phyloP scores from a whole-genome alignment of 1,140 invertebrate genomes.

The Zeugodacus cucurbitae region DNA sequence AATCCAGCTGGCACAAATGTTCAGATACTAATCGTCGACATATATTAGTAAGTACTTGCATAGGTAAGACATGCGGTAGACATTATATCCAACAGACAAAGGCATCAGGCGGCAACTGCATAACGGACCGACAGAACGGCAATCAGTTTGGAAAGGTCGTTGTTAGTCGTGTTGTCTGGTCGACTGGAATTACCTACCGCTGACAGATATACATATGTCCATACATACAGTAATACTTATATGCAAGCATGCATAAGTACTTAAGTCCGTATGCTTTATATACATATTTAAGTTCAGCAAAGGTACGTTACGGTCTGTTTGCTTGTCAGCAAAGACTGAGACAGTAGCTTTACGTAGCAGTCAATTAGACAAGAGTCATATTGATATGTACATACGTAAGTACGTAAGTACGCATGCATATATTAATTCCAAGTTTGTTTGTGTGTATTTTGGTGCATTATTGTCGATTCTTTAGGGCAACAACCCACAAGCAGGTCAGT shows the following conservation, averaged over 20 bases:
- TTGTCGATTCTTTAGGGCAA: background rate
- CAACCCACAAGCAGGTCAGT: background rate
- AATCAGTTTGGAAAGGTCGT: background rate
- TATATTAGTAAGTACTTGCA: background rate
- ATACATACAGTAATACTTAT: background rate
- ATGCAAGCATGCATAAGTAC: background rate
- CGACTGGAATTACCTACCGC: background rate
- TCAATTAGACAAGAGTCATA: background rate
- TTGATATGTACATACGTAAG: background rate
- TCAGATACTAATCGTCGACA: background rate
- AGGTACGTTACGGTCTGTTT: background rate
- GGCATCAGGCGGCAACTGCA: background rate
- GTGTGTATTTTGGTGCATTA: background rate
- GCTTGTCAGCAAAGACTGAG: background rate
- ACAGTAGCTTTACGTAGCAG: background rate
- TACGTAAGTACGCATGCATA: background rate
- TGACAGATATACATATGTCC: background rate
- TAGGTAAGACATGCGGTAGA: background rate
- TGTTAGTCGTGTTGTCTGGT: slow-evolving; percentile 16
- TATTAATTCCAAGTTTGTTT: background rate
- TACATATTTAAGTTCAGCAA: background rate
- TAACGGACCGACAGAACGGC: background rate
- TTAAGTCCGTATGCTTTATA: background rate
- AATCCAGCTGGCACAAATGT: background rate
- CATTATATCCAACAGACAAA: background rate